Base-by-base conservation (phyloP, 2,888 invertebrate species). In the Mythimna albipuncta region DNA sequence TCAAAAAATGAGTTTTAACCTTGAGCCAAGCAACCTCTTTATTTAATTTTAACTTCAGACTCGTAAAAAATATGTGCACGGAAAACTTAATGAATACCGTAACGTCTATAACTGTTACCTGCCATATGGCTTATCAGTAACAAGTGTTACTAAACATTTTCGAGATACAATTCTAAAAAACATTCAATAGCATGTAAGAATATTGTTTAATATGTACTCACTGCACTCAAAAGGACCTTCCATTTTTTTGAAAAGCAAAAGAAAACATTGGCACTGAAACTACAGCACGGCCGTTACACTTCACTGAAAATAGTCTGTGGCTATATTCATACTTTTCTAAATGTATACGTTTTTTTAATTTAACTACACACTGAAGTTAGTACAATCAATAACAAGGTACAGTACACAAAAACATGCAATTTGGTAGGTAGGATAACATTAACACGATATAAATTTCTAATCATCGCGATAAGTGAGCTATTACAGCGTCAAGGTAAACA, bases 291-390 rank as follows among this genome's bases (percentile, higher is more conserved):
- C 79, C 82, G 93, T 93, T 91, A 91, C 88, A 89, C 91, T 93
- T 91, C 88, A 92, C 93, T 94, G 94, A 95, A 95, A 94, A 89
- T 85, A 87, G 86, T 88, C 88, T 92, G 94, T 85, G 77, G 87
- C 95, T 94, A 93, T 77, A 77, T 95, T 95, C 96, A 96, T 87
- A 83, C 85, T 83, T 88, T 91, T 84, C 64, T 78, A 69, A 81
- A 74, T 77, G 77, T 71, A 85, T 75, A 84, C 79, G 85, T 26
- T 89, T 89, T 83, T 88, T 87, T 84, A 84, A 90, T 88, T 87
- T 82, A 88, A 79, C 86, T 90, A 85, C 86, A 83, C 79, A 82
- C 82, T 95, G 94, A 94, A 94, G 94, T 94, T 93, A 81, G 85
- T 79, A 73, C 83, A 86, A 88, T 89, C 86, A 88, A 88, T 86